These are phyloP conservation scores for Capromys pilorides DNA, from an alignment of 2,797 vertebrate genomes.

Conservation along the genomic window DNA sequence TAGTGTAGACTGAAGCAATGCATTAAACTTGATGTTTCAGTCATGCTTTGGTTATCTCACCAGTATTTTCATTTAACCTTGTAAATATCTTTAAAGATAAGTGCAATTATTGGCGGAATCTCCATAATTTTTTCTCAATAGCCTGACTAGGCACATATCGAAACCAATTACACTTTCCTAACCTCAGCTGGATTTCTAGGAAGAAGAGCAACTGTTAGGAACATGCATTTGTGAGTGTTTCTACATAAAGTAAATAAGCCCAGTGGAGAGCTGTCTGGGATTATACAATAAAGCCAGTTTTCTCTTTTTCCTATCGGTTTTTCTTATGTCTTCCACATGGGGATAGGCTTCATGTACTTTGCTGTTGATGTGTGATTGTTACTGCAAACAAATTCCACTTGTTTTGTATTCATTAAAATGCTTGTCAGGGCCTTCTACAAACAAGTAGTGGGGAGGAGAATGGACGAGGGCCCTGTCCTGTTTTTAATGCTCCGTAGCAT, in stretches of 20 bases:
- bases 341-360: neutral
- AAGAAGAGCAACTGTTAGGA: neutral
- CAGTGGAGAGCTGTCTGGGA: neutral
- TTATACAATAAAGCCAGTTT: neutral
- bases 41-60: slow-evolving; percentile 42
- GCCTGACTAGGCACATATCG: neutral
- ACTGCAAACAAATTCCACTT: slow-evolving; percentile 28
- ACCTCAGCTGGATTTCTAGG: neutral
- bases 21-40: slow-evolving; percentile 38
- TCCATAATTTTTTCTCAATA: slow-evolving; percentile 29
- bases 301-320: neutral
- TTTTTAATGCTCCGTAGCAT: slow-evolving; percentile 66
- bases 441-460: neutral
- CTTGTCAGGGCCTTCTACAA: slow-evolving; percentile 34
- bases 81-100: slow-evolving; percentile 18
- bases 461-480: slow-evolving; percentile 24
- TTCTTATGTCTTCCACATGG: neutral
- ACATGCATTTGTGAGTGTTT: slow-evolving; percentile 20
- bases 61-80: neutral
- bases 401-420: slow-evolving; percentile 30
- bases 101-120: slow-evolving; percentile 26
- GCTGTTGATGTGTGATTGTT: slow-evolving; percentile 32
- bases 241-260: slow-evolving; percentile 32
- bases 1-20: slow-evolving; percentile 38
- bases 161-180: slow-evolving; percentile 30